Base-by-base conservation (phyloP, 2,888 invertebrate species). In the Eurois occulta region DNA sequence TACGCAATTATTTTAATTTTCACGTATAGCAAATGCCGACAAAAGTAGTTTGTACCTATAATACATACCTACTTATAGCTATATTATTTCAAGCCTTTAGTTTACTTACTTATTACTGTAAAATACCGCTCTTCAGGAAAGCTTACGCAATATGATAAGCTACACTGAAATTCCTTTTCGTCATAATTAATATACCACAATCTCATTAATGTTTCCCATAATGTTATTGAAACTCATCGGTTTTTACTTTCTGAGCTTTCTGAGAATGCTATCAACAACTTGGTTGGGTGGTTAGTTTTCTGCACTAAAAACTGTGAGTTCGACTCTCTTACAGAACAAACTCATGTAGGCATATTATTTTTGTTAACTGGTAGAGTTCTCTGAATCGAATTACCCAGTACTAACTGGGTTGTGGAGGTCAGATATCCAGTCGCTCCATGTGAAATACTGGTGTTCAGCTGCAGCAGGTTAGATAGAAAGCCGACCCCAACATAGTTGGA, bases 181-280 rank as follows among this genome's bases (percentile, higher is more conserved):
- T 71, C 81, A 72, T 46, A 24, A 46, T 72, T 11, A 55, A 38
- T 81, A 43, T 38, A 72, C 81, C 73, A 55, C 64, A 65, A 46
- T 55, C 11, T 81, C 21, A 62, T 48, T 16, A 16, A 48, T 41
- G 69, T 79, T 68, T 69, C 58, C 69, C 41, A 8, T n/a, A n/a
- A 8, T 24, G 38, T 18, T 35, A 21, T 16, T 41, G 16, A 35
- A n/a, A 48, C n/a, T 58, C 67, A 78, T 38, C 16, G 48, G 48
- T 70, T 71, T 77, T 43, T 52, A 52, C 43, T 70, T 62, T 62
- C 48, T 18, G 21, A 13, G 69, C 43, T 70, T 62, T 62, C 48
- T 18, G 21, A 13, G 69, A 79, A 79, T 35, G 10, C 1, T 43
- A 62, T 62, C 32, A 60, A 21, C 1, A n/a, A 18, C 16, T n/a